These are phyloP conservation scores for Xyrichtys novacula DNA, from an alignment of 2,797 vertebrate species.

Conservation along the genomic window DNA sequence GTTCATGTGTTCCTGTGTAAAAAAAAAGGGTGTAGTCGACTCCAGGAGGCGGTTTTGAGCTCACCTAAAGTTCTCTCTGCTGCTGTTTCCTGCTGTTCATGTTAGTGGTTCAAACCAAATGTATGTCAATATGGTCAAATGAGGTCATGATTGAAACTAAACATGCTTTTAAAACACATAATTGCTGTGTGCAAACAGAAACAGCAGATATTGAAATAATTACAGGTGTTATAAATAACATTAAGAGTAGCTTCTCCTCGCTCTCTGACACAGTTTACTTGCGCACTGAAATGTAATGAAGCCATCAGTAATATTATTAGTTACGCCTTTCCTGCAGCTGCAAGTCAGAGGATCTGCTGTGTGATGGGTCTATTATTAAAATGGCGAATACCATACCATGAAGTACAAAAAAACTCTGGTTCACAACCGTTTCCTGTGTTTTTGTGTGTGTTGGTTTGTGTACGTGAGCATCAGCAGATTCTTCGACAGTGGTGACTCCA, in stretches of 20 bases:
- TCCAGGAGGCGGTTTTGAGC: conserved; percentile 46
- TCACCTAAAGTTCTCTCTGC: conserved; percentile 13
- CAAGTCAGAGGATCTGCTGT: neutral
- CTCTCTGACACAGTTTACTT: neutral
- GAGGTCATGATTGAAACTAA: neutral
- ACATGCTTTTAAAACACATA: neutral
- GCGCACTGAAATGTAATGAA: neutral
- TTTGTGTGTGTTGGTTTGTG: neutral
- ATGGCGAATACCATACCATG: neutral
- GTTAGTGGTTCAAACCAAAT: neutral
- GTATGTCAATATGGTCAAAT: too few species aligned
- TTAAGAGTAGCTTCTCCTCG: neutral
- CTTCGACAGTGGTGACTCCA: neutral
- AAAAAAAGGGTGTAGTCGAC: conserved; percentile 3
- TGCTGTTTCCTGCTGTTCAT: neutral
- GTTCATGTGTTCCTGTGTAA: neutral
- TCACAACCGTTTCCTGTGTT: neutral
- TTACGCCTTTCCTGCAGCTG: neutral
- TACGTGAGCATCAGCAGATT: neutral
- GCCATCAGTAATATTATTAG: neutral
- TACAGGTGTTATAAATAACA: neutral
- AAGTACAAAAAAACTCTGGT: neutral
- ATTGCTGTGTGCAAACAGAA: neutral
- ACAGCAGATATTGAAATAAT: neutral
- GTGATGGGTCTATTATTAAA: neutral